phyloP scores from a whole-genome alignment of 2,113 vertebrate species.

The Ophiodon elongatus region DNA sequence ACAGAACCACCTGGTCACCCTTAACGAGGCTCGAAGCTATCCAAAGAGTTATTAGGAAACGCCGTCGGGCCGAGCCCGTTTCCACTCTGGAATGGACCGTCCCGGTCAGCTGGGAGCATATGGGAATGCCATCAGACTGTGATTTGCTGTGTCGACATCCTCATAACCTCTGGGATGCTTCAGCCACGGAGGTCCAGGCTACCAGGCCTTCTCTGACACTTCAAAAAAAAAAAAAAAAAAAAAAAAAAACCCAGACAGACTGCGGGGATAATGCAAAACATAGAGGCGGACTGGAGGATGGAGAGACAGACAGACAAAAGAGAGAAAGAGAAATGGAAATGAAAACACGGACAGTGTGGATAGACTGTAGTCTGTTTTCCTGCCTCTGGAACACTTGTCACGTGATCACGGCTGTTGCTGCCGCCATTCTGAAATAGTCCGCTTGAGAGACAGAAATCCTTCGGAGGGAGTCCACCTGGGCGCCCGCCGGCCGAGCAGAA shows the following conservation, averaged over 20 bases:
- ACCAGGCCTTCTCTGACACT: slow-evolving; percentile 57
- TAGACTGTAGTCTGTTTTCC: neutral
- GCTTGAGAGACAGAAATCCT: slow-evolving; percentile 62
- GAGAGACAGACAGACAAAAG: neutral
- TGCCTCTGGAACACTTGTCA: neutral
- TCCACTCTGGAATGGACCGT: neutral
- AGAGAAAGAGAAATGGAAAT: neutral
- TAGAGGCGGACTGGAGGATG: slow-evolving; percentile 16
- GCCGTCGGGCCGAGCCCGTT: neutral
- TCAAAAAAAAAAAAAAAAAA: no score
- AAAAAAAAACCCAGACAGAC: slow-evolving; percentile 44
- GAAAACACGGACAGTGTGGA: neutral
- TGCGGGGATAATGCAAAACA: slow-evolving; percentile 81
- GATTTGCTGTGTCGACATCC: slow-evolving; percentile 90
- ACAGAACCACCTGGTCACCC: neutral
- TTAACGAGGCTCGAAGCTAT: slow-evolving; percentile 9
- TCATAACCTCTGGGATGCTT: slow-evolving; percentile 87
- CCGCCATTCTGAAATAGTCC: slow-evolving; percentile 59
- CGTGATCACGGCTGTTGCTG: neutral
- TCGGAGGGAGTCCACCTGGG: slow-evolving; percentile 54
- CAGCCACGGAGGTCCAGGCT: slow-evolving; percentile 84
- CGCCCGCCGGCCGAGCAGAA: slow-evolving; percentile 57
- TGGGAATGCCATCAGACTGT: slow-evolving; percentile 87
- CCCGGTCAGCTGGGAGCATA: slow-evolving; percentile 78
- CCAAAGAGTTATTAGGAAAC: slow-evolving; percentile 16